These are phyloP conservation scores for Cynopterus brachyotis DNA, from an alignment of 2,113 vertebrate species.

Conservation along the genomic window DNA sequence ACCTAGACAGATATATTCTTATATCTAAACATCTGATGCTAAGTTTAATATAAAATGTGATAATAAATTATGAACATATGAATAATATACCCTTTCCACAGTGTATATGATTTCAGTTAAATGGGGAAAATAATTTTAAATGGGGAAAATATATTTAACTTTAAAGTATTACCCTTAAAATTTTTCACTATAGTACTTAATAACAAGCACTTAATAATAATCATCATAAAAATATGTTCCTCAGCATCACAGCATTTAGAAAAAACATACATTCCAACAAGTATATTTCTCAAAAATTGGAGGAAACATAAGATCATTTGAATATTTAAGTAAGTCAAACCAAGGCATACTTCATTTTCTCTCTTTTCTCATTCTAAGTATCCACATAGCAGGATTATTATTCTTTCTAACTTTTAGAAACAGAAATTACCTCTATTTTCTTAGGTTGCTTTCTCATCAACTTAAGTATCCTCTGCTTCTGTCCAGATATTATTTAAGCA, in stretches of 20 bases:
- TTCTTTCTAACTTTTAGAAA: neutral
- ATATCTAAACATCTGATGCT: neutral
- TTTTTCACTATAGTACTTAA: neutral
- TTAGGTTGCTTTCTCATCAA: neutral
- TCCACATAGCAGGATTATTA: neutral
- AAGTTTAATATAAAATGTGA: neutral
- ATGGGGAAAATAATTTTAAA: neutral
- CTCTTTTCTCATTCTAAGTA: neutral
- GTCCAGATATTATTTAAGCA: slow-evolving; percentile 23
- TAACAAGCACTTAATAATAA: slow-evolving; percentile 1
- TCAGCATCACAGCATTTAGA: neutral
- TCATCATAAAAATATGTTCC: neutral
- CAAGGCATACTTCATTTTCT: neutral
- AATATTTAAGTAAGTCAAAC: neutral
- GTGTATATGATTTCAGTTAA: neutral
- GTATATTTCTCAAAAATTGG: neutral
- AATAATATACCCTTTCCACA: neutral
- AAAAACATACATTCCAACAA: neutral
- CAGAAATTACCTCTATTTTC: slow-evolving; percentile 21
- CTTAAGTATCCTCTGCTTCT: neutral
- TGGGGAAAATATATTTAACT: neutral
- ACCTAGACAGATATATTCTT: neutral
- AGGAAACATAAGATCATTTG: neutral
- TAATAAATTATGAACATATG: neutral
- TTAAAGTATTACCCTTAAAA: neutral